A percentile compares a stretch with the other conserved stretches of the same genome.
Evolutionary conservation across 2,797 vertebrate species (phyloP).

Genomic region (Austrolebias charrua): DNA sequence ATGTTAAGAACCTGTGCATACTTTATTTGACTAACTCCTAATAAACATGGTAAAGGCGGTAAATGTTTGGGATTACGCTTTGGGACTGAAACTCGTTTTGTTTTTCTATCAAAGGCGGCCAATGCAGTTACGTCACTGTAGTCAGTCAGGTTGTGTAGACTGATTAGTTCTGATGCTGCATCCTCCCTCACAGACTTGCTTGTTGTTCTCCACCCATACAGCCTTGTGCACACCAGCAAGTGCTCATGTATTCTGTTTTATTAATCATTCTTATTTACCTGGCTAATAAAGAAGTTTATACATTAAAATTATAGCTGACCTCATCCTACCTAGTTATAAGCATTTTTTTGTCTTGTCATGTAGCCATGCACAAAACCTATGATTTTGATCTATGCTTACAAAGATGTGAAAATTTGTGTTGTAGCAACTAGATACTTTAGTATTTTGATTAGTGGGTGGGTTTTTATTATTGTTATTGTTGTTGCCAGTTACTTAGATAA

Average conservation of each 20-base stretch:
- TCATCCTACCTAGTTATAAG: too few species aligned
- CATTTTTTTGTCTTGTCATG: too few species aligned
- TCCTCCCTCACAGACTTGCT: conserved; percentile 32
- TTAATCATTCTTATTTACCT: too few species aligned
- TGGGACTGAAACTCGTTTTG: conserved; percentile 28
- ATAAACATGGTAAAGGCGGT: background rate
- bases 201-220: conserved; percentile 2
- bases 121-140: conserved; percentile 68
- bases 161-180: conserved; percentile 49
- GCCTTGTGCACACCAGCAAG: background rate
- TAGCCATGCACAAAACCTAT: too few species aligned
- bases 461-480: too few species aligned
- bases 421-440: too few species aligned
- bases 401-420: too few species aligned
- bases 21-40: conserved; percentile 31
- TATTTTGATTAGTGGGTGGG: too few species aligned
- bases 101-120: conserved; percentile 52
- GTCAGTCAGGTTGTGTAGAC: conserved; percentile 55
- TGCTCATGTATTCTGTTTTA: background rate
- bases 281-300: too few species aligned
- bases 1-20: background rate
- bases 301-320: too few species aligned
- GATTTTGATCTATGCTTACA: too few species aligned
- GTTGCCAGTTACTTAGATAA: too few species aligned
- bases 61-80: conserved; percentile 21